phyloP scores from a whole-genome alignment of 1,140 invertebrate genomes.

The Drosophila persimilis region DNA sequence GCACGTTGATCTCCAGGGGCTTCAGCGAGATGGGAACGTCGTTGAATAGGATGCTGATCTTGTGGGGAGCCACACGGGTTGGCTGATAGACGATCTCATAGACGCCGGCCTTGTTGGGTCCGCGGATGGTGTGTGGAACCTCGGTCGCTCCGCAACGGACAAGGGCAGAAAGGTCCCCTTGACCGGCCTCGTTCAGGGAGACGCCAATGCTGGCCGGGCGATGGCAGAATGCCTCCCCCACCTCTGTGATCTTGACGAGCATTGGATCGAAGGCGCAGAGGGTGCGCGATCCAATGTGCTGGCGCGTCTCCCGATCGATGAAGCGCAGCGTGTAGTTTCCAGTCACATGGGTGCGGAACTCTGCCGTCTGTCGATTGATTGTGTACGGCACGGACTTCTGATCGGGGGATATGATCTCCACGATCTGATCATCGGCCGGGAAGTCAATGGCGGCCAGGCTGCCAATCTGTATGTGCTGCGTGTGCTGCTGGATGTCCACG shows the following conservation, averaged over 20 bases:
- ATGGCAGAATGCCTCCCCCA: conserved; percentile 92
- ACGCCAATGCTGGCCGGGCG: conserved; percentile 89
- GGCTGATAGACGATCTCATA: conserved; percentile 95
- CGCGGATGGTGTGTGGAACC: conserved; percentile 91
- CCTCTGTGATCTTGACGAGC: conserved; percentile 90
- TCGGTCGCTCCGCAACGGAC: conserved; percentile 91
- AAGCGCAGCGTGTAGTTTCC: conserved; percentile 84
- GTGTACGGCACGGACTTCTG: conserved; percentile 84
- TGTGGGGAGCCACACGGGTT: conserved; percentile 90
- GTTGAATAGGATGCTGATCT: conserved; percentile 91
- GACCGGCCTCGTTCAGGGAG: conserved; percentile 90
- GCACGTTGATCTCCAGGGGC: conserved; percentile 84
- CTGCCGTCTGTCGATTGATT: conserved; percentile 84
- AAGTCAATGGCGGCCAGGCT: conserved; percentile 85
- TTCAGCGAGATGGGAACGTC: conserved; percentile 87
- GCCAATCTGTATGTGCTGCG: conserved; percentile 86
- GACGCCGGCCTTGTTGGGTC: conserved; percentile 86
- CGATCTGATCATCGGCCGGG: conserved; percentile 84
- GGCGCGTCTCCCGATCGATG: conserved; percentile 80
- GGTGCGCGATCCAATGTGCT: conserved; percentile 84
- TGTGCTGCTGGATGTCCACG: conserved; percentile 96
- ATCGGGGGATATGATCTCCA: conserved; percentile 85
- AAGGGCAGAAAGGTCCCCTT: conserved; percentile 90
- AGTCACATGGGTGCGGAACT: conserved; percentile 84
- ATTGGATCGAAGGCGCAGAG: conserved; percentile 94